phyloP scores from a whole-genome alignment of 2,113 vertebrate species.

The Cacatua alba region DNA sequence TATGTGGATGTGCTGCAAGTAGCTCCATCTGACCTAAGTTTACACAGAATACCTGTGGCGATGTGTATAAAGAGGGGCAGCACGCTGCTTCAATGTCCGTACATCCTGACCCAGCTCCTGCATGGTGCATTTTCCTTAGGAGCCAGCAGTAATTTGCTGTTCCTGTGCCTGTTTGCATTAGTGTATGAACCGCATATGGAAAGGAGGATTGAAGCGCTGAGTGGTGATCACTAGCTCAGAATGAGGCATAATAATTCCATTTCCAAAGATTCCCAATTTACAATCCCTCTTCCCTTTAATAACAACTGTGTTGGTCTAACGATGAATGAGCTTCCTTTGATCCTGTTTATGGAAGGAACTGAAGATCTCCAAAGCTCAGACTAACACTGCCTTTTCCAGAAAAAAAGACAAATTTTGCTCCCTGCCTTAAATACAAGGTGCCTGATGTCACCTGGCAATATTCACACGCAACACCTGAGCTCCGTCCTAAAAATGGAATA shows the following conservation, averaged over 20 bases:
- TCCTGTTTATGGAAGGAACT: not conserved
- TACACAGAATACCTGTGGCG: not conserved
- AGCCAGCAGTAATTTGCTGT: not conserved
- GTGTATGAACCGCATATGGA: rapidly evolving
- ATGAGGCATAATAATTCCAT: not conserved
- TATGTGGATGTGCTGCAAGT: not conserved
- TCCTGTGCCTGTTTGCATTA: not conserved
- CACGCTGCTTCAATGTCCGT: rapidly evolving
- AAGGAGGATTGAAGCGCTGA: not conserved
- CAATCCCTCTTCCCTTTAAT: not conserved
- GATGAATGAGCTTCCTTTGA: not conserved
- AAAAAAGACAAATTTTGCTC: not conserved
- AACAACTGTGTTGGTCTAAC: not conserved
- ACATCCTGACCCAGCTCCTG: not conserved
- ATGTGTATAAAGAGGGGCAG: not conserved
- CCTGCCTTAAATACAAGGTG: not conserved
- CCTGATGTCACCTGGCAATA: not conserved
- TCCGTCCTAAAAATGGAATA: not conserved
- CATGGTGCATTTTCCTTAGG: rapidly evolving
- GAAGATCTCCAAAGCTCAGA: not conserved
- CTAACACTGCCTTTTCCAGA: not conserved
- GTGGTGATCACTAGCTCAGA: not conserved
- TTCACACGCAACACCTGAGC: not conserved
- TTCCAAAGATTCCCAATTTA: not conserved
- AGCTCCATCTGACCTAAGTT: not conserved